Evolutionary conservation across 2,888 invertebrate genomes (phyloP), one percentile per base, ranked within the genome.

Genomic region (Cybosia mesomella): DNA sequence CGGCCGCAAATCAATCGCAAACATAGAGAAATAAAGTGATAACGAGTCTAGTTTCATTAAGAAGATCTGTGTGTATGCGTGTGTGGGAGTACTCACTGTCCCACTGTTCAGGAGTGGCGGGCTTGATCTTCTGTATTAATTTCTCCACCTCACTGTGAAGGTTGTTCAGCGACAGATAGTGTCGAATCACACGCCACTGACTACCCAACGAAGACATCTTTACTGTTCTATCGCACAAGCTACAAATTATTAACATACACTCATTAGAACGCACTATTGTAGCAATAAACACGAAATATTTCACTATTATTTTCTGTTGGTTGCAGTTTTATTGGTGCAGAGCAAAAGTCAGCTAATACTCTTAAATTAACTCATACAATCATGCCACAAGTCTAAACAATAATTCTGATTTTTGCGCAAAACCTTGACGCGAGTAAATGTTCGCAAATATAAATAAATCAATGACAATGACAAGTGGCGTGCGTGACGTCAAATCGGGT

Each of bases 181-280:
- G 92, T 28, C 95, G 85, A 63, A 95, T 89, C 58, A 93, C 82
- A 32, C 90, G 86, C 95, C 95, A 95, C 85, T 94, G 95, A 28
- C 91, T 89, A 22, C 94, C 93, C 64, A 93, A 76, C 5, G 93
- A 93, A 74, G 93, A 92, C 92, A 92, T 93, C 54, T 36, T 76
- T 32, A 55, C 54, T 43, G 34, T n/a, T 55, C 64, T 64, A 22
- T 60, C n/a, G 58, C 18, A 62, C 43, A 10, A 53, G 36, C 32
- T 55, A 68, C 21, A 59, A 64, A 64, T 64, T 57, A 80, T 75
- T 74, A 70, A 68, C 63, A 64, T 62, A 60, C 65, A 21, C 68
- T 61, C 59, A 67, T 67, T 64, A 43, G 18, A 54, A 21, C 10
- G 39, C 62, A 18, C 63, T 55, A 15, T 9, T 58, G 22, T 55